Base-by-base conservation (phyloP, 2,888 invertebrate genomes). In the Baccha elongata region DNA sequence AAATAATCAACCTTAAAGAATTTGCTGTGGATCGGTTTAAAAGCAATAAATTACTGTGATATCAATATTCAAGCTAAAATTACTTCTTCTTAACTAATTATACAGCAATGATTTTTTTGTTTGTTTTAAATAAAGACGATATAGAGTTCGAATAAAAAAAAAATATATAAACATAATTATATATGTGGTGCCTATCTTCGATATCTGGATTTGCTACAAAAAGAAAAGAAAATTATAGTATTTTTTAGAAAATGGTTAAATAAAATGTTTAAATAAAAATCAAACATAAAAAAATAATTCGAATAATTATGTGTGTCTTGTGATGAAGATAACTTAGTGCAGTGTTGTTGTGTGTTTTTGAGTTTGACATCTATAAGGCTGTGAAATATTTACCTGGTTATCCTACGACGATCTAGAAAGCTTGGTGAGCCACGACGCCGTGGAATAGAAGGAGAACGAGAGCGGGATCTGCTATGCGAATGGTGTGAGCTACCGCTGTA, bases 401-500 rank as follows among this genome's bases (percentile, higher is more conserved):
- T 98, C 86, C 98, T 94, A 75, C 98, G 93, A 87, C 97, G 93
- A 91, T 98, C 98, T 83, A 98, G 92, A 91, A 98, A 98, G 91
- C 97, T 97, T 17, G 98, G 98, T 72, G 98, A 98, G 46, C 98
- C 98, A 86, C 96, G 95, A 80, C 98, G 93, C 72, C 98, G 92
- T 60, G 98, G 97, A 90, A 98, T 98, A 76, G 98, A 98, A n/a
- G 95, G 96, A 78, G 96, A 96, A 81, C 95, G 92, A 73, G 90
- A 88, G 68, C 89, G 88, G 67, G 90, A 89, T 50, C 85, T 71
- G n/a, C 76, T 80, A 21, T 83, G 73, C 11, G 86, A 84, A 74
- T 84, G 85, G 65, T 79, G 78, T 64, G 88, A 87, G 78, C 87
- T 88, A 15, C 86, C 88, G 68, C 88, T 90, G 65, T 8, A 84